Percentiles rank a stretch among this genome's conserved stretches.
Conservation (phyloP, 2,888 invertebrate genomes). For the Synanthedon tipuliformis region DNA sequence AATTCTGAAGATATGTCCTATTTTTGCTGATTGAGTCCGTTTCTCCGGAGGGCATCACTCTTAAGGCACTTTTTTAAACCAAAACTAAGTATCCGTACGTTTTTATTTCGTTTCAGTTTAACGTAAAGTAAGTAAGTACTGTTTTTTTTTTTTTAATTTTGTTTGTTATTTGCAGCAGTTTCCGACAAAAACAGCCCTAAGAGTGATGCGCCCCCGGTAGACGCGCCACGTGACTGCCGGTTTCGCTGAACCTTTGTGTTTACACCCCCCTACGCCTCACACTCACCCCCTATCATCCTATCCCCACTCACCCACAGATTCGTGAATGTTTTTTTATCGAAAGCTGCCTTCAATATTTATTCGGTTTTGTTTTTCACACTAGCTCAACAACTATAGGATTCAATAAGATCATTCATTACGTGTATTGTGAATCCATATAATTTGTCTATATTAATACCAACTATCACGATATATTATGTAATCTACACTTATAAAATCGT, state of each 20-base stretch:
- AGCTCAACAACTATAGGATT: too few species aligned
- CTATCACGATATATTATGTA: too few species aligned
- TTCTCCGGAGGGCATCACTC: slow-evolving; percentile 55
- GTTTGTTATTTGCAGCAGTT: slow-evolving; percentile 4
- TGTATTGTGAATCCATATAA: too few species aligned
- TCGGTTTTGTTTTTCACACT: too few species aligned
- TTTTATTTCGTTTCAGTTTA: too few species aligned
- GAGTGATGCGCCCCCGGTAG: slow-evolving; percentile 68
- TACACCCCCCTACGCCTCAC: slow-evolving; percentile 31
- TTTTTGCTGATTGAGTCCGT: slow-evolving; percentile 8
- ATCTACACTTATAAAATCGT: too few species aligned
- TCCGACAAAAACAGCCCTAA: slow-evolving; percentile 36
- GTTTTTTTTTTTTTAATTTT: slow-evolving; percentile 6
- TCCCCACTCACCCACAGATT: slow-evolving; percentile 12
- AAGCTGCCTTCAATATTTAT: too few species aligned
- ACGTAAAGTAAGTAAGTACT: slow-evolving; percentile 1
- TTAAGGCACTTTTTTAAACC: slow-evolving; percentile 23
- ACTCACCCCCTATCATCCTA: slow-evolving; percentile 12
- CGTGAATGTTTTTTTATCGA: background rate
- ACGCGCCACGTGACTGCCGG: slow-evolving; percentile 68
- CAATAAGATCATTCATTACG: too few species aligned
- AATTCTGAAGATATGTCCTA: slow-evolving; percentile 14
- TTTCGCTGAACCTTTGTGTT: slow-evolving; percentile 54
- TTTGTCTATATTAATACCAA: too few species aligned
- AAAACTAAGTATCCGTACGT: too few species aligned